Base-by-base conservation (phyloP, 2,797 vertebrate species). In the Tarsius wallacei region DNA sequence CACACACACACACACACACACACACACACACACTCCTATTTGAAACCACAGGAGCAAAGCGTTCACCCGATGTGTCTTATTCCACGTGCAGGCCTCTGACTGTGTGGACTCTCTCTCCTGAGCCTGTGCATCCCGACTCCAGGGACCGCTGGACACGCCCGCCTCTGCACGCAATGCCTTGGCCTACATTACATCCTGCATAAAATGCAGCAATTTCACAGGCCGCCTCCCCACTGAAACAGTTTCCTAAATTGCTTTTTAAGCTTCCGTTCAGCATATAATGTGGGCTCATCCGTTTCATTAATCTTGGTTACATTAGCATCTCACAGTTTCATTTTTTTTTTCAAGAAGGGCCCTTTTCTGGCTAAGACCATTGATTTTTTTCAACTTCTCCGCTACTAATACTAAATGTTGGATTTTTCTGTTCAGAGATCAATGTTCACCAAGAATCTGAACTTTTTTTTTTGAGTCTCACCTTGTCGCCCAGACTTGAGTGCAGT, bases 291-390 rank as follows among this genome's bases (percentile, higher is more conserved):
- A 26, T 61, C 51, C 33, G 21, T 93, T 91, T 77, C 31, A 81
- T 93, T 84, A 49, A 63, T 61, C 53, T 66, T 49, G 11, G n/a
- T 51, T 85, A 68, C 13, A 11, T 64, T 55, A 26, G 28, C 19
- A 24, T 96, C 66, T 88, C 76, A 22, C 24, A 11, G 71, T 77
- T 91, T 86, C 36, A 9, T 88, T 96, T 94, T 22, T 90, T 97
- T 91, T 22, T 91, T 53, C 83, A 51, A 85, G 91, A 95, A 96
- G 55, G 95, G 31, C 47, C n/a, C 1, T 68, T 96, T 97, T 73
- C 77, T 55, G n/a, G 70, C 63, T 68, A 66, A 90, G 49, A 57
- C 16, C 55, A 64, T 90, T 31, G 53, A 55, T 85, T 28, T 73
- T 71, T 73, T 11, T 42, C 64, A 19, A 94, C 14, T 83, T 94